Evolutionary conservation across 2,888 invertebrate species (phyloP).

Genomic region (Drosophila macrospina): DNA sequence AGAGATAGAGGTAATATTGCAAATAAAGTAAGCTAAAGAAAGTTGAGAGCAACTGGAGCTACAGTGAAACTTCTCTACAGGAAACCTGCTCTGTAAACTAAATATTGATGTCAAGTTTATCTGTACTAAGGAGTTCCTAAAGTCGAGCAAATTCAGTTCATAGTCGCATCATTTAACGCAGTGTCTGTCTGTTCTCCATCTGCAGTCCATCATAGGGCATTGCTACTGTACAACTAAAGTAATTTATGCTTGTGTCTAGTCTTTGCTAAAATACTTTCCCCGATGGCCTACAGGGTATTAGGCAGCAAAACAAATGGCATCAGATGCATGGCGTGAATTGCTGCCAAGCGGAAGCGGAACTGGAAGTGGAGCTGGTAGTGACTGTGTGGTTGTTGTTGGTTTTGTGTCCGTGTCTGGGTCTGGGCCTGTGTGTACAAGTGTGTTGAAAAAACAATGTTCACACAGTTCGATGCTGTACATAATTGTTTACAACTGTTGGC

Average conservation of each 20-base stretch:
- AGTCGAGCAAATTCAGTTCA: too few relatives aligned
- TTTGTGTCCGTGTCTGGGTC: slow-evolving; percentile 2
- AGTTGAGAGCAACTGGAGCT: neutral
- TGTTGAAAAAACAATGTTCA: slow-evolving; percentile 36
- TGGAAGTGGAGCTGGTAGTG: slow-evolving; percentile 37
- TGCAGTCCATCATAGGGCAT: too few relatives aligned
- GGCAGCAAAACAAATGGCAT: slow-evolving; percentile 17
- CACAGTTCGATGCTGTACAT: slow-evolving; percentile 35
- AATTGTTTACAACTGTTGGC: slow-evolving; percentile 49
- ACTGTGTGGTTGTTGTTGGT: slow-evolving; percentile 28
- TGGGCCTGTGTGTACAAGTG: slow-evolving; percentile 6
- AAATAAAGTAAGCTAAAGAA: neutral
- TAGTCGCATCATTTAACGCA: too few relatives aligned
- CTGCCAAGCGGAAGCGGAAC: slow-evolving; percentile 49
- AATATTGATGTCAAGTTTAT: too few relatives aligned
- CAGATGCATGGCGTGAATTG: slow-evolving; percentile 25
- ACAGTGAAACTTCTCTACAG: neutral
- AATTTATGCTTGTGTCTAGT: too few relatives aligned
- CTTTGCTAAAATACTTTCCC: neutral
- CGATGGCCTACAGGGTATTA: slow-evolving; percentile 30
- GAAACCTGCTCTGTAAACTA: neutral
- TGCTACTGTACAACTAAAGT: too few relatives aligned
- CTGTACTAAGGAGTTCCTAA: too few relatives aligned
- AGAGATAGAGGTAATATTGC: too few relatives aligned
- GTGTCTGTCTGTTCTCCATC: too few relatives aligned